Evolutionary conservation across 1,140 invertebrate species (phyloP).

Genomic region (Vanessa atalanta): DNA sequence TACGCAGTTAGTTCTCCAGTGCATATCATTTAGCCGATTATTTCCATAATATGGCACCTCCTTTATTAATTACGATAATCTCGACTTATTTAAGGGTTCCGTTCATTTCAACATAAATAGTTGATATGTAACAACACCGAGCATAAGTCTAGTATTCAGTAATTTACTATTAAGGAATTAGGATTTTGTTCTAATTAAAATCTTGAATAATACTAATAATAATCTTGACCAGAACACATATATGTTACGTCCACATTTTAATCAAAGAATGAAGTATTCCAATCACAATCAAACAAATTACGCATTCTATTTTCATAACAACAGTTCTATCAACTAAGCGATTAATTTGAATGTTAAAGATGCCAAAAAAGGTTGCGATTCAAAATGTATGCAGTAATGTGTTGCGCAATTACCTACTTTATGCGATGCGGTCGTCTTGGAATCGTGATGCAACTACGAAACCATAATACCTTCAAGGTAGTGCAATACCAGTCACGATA

Average conservation of each 20-base stretch:
- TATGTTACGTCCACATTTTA: too few relatives aligned
- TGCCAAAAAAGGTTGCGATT: neutral
- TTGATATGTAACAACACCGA: too few relatives aligned
- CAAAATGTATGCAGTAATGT: constrained; percentile 37
- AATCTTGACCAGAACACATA: too few relatives aligned
- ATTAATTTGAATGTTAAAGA: neutral
- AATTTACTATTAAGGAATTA: too few relatives aligned
- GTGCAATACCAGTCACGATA: constrained; percentile 59
- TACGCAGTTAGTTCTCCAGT: constrained; percentile 10
- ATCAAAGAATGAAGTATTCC: too few relatives aligned
- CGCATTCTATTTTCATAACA: neutral
- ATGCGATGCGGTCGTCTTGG: constrained; percentile 40
- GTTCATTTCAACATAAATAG: neutral
- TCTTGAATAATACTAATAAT: too few relatives aligned
- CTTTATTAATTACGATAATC: neutral
- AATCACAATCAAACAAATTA: too few relatives aligned
- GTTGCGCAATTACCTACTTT: constrained; percentile 68
- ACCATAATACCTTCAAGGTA: constrained; percentile 55
- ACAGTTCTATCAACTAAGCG: neutral
- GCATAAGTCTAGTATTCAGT: too few relatives aligned
- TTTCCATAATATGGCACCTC: neutral
- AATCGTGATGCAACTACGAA: constrained; percentile 57
- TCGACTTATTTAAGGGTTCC: neutral
- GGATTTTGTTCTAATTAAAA: too few relatives aligned
- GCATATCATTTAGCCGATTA: neutral